Percentiles rank a stretch among this genome's conserved stretches.
These are phyloP conservation scores for Myoxocephalus aenaeus DNA, from an alignment of 2,797 vertebrate species.

Conservation along the genomic window DNA sequence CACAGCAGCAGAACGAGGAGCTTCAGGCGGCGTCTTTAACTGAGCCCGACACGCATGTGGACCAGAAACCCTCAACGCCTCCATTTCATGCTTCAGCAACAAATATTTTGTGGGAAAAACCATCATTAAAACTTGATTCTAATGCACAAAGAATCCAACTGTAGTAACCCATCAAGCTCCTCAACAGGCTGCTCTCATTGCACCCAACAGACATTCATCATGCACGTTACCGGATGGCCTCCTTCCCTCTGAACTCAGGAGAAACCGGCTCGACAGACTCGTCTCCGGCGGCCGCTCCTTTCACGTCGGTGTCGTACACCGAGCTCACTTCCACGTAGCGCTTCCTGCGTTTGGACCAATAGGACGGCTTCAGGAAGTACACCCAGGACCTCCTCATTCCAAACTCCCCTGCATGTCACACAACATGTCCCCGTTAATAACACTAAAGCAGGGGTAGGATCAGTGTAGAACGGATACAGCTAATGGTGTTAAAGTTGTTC, in stretches of 20 bases:
- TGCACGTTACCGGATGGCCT: constrained; percentile 91
- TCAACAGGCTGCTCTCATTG: too few species aligned
- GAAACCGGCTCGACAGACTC: constrained; percentile 90
- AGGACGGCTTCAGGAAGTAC: constrained; percentile 95
- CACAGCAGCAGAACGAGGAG: background rate
- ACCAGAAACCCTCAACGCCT: background rate
- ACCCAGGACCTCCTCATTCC: constrained; percentile 87
- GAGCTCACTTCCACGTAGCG: constrained; percentile 89
- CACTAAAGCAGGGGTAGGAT: too few species aligned
- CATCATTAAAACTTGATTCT: background rate
- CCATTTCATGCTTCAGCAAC: background rate
- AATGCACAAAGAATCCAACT: too few species aligned
- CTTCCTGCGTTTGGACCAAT: constrained; percentile 91
- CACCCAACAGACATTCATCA: background rate
- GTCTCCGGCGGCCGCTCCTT: constrained; percentile 79
- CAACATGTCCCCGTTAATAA: background rate
- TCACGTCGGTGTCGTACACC: constrained; percentile 86
- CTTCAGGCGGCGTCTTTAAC: background rate
- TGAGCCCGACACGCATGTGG: background rate
- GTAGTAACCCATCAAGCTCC: too few species aligned
- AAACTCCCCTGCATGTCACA: constrained; percentile 88
- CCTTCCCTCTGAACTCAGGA: constrained; percentile 93
- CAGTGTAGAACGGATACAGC: too few species aligned
- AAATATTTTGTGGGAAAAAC: background rate
- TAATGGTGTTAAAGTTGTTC: too few species aligned